These are phyloP conservation scores for Scaptomyza montana DNA, from an alignment of 1,140 invertebrate species.

Conservation along the genomic window DNA sequence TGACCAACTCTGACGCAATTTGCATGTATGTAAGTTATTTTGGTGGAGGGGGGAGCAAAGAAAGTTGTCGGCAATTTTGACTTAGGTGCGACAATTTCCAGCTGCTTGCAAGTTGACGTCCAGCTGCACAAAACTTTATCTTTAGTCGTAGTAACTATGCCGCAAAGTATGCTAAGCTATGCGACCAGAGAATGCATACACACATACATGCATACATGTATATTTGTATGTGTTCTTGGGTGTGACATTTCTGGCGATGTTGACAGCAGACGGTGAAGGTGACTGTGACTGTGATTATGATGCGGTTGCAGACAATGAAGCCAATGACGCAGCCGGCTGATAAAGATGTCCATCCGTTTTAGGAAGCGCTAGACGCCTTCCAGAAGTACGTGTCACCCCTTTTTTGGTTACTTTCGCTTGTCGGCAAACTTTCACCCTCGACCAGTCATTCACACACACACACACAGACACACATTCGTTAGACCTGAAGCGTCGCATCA, in stretches of 20 bases:
- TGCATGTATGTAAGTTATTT: constrained; percentile 37
- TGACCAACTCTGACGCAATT: constrained; percentile 57
- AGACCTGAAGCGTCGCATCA: constrained; percentile 61
- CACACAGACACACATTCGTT: constrained; percentile 52
- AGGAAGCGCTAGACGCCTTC: constrained; percentile 3
- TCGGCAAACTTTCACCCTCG: constrained; percentile 72
- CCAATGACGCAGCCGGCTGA: constrained; percentile 59
- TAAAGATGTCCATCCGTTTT: constrained; percentile 75
- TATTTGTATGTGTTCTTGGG: constrained; percentile 23
- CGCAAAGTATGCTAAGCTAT: constrained; percentile 76
- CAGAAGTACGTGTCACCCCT: constrained; percentile 66
- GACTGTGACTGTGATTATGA: constrained; percentile 47
- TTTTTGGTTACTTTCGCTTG: constrained; percentile 66
- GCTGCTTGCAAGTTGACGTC: constrained; percentile 20
- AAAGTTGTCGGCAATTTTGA: constrained; percentile 16
- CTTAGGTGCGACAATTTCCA: constrained; percentile 37
- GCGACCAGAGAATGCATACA: constrained; percentile 34
- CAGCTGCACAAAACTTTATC: constrained; percentile 5
- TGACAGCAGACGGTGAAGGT: constrained; percentile 37
- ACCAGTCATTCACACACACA: constrained; percentile 25
- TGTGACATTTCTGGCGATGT: constrained; percentile 41
- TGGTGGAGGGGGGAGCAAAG: background rate
- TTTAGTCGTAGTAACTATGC: constrained; percentile 62
- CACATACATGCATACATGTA: background rate
- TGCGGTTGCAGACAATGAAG: constrained; percentile 50